Evolutionary conservation across 2,113 vertebrate species (phyloP).

Genomic region (Cyanistes caeruleus): DNA sequence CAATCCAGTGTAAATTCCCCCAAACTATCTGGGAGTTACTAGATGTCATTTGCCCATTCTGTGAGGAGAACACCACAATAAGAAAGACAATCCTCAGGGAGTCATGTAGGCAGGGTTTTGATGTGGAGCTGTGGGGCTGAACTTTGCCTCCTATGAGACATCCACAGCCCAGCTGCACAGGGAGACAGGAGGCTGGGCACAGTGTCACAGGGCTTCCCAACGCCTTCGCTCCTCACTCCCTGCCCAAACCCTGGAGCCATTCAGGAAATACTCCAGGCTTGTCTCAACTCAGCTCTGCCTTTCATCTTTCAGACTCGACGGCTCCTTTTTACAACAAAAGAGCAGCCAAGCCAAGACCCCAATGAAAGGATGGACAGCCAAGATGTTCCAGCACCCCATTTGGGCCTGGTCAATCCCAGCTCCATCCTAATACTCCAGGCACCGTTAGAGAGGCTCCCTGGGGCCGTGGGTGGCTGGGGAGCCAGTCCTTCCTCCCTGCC

Average conservation of each 20-base stretch:
- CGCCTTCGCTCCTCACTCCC: rapidly evolving
- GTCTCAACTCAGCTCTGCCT: not conserved
- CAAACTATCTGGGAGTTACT: not conserved
- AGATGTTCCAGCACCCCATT: not conserved
- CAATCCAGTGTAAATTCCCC: not conserved
- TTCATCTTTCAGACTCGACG: not conserved
- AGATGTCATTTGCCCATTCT: rapidly evolving
- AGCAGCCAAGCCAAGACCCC: not conserved
- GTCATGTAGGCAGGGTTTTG: not conserved
- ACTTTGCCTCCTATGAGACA: rapidly evolving
- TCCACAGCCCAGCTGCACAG: rapidly evolving
- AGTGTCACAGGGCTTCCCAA: not conserved
- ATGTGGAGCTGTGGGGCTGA: not conserved
- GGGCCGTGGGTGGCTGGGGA: not conserved
- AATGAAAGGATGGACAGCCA: not conserved
- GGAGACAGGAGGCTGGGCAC: not conserved
- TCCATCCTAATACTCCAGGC: not conserved
- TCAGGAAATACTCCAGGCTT: not conserved
- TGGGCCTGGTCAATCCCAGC: not conserved
- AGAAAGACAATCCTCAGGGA: not conserved
- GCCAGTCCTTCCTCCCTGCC: not conserved
- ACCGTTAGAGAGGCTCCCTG: rapidly evolving
- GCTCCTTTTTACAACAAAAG: not conserved
- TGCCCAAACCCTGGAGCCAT: not conserved
- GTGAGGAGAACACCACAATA: not conserved